phyloP scores from a whole-genome alignment of 2,888 invertebrate genomes.

The Chesias legatella region DNA sequence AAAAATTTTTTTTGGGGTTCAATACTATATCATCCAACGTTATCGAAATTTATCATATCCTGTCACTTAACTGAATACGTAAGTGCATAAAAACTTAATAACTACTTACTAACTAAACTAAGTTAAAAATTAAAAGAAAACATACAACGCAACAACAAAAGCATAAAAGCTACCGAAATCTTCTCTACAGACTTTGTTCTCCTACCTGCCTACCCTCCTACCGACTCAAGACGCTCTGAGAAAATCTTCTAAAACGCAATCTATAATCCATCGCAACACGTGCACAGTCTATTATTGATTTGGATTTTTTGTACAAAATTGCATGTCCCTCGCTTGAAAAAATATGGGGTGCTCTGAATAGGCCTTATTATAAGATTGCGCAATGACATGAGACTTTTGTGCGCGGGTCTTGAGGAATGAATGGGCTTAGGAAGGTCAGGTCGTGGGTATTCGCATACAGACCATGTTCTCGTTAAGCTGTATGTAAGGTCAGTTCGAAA shows the following conservation, averaged over 20 bases:
- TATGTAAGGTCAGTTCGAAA: constrained; percentile 9
- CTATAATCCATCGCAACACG: constrained; percentile 79
- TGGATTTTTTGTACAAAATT: constrained; percentile 78
- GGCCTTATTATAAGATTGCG: constrained; percentile 75
- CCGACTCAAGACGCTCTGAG: constrained; percentile 55
- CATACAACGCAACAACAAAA: no score
- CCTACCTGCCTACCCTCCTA: constrained; percentile 62
- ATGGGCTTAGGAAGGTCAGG: constrained; percentile 39
- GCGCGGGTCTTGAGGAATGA: constrained; percentile 51
- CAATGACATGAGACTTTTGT: constrained; percentile 74
- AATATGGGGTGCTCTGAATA: constrained; percentile 72
- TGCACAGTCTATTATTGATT: constrained; percentile 79
- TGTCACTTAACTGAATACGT: no score
- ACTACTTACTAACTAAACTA: no score
- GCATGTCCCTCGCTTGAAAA: constrained; percentile 73
- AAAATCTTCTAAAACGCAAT: constrained; percentile 74
- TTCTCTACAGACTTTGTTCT: constrained; percentile 41
- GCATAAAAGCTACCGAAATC: no score
- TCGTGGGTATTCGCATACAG: background rate
- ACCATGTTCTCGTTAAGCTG: no score
- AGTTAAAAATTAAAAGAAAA: no score
- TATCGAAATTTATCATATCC: no score
- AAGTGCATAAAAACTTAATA: no score
- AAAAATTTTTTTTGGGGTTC: no score
- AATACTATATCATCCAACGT: no score